These are phyloP conservation scores for Stigmatopora nigra DNA, from an alignment of 2,113 vertebrate species.

Conservation along the genomic window DNA sequence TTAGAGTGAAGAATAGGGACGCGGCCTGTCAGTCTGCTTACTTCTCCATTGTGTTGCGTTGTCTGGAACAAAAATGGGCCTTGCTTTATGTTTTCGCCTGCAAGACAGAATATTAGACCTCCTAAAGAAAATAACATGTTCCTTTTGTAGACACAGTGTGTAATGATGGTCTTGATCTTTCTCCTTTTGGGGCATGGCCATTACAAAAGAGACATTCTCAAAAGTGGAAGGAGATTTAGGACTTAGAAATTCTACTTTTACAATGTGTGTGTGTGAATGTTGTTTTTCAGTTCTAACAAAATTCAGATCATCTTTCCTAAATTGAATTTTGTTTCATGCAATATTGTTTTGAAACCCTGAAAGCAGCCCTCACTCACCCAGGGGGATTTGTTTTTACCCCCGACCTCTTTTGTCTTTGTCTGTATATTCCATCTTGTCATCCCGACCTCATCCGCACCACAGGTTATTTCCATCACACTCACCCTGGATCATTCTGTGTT, in stretches of 20 bases:
- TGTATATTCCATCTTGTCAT: constrained; percentile 20
- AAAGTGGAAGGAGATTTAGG: too few species aligned
- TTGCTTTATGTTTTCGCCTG: constrained; percentile 48
- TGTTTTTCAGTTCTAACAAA: not conserved
- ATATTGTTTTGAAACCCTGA: constrained; percentile 4
- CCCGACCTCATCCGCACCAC: constrained; percentile 18
- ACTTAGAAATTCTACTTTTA: not conserved
- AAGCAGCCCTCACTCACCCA: not conserved
- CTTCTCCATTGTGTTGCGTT: constrained; percentile 40
- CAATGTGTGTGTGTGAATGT: too few species aligned
- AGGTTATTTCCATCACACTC: constrained; percentile 23
- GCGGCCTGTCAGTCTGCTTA: constrained; percentile 52
- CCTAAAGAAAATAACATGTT: constrained; percentile 14
- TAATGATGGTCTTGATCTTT: constrained; percentile 22
- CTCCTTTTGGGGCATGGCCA: not conserved
- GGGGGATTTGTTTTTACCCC: not conserved
- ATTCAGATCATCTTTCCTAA: constrained; percentile 5
- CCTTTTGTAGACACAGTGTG: constrained; percentile 6
- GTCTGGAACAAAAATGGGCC: constrained; percentile 32
- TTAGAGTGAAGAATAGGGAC: constrained; percentile 34
- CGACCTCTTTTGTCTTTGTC: not conserved
- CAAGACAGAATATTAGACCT: constrained; percentile 43
- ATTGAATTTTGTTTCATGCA: constrained; percentile 10
- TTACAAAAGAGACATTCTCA: not conserved
- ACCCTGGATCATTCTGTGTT: constrained; percentile 17